Evolutionary conservation across 2,888 invertebrate genomes (phyloP), one percentile per base, ranked within the genome.

Genomic region (Ceriagrion tenellum): DNA sequence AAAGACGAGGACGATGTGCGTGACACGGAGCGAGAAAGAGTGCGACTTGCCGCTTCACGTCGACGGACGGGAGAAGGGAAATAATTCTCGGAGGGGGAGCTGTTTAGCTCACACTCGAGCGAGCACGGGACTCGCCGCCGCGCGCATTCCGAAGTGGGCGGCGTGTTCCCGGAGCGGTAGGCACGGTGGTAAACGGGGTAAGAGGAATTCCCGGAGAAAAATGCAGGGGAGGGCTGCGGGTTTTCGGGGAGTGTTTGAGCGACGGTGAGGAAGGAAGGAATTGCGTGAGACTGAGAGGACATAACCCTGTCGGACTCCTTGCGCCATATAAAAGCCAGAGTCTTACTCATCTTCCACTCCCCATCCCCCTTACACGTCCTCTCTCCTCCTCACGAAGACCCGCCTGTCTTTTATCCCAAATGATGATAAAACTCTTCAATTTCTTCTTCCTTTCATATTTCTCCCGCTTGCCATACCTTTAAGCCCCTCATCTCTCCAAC

Each of bases 391-490:
- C 8, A 0, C 56, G 35, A 59, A 56, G 12, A 30, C 40, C 30
- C 59, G 16, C 47, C 93, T 69, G 69, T 93, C 93, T 56, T 69
- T 23, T 18, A 26, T 35, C 69, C 93, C 93, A 93, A 93, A 93
- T 74, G 93, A 93, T 93, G 93, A 93, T 93, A 93, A 74, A 93
- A 69, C 40, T 93, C 93, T 69, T 93, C 93, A 93, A 93, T 93
- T 69, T 93, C 93, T 93, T 93, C 47, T 47, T 47, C 26, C 69
- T 93, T 26, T 93, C 93, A 93, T 93, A 93, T 93, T 69, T 93
- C 69, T 93, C 93, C 47, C 40, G 26, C 47, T 47, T 69, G 69
- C 63, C 63, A 69, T 93, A 47, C 69, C 93, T 93, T 93, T 47
- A 69, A 93, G 47, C 93, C 93, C 69, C 89, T 55, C 55, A 59